phyloP scores from a whole-genome alignment of 2,888 invertebrate species.

The Priocnemis perturbator region DNA sequence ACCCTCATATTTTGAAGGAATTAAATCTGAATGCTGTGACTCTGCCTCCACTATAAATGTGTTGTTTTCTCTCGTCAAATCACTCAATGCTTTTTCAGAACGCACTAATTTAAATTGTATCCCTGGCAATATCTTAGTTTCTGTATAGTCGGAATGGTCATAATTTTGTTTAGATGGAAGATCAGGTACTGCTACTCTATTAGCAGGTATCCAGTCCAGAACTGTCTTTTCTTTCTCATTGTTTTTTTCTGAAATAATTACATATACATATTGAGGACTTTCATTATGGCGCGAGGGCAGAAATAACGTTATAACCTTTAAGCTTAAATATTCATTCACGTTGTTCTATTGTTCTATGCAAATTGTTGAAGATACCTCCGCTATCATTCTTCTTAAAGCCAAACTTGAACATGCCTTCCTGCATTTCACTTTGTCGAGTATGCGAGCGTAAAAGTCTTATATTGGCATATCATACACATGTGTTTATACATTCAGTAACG shows the following conservation, averaged over 20 bases:
- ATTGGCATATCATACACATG: too few relatives aligned
- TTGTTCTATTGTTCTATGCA: background rate
- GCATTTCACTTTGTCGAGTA: too few relatives aligned
- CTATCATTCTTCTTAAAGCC: conserved; percentile 37
- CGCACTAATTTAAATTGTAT: conserved; percentile 60
- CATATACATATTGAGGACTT: background rate
- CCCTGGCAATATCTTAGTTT: conserved; percentile 41
- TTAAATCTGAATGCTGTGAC: conserved; percentile 83
- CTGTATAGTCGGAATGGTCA: conserved; percentile 45
- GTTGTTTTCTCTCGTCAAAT: conserved; percentile 68
- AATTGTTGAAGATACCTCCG: background rate
- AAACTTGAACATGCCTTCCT: conserved; percentile 48
- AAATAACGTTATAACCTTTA: conserved; percentile 12
- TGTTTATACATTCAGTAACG: too few relatives aligned
- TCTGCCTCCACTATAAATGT: conserved; percentile 78
- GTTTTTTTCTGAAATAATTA: conserved; percentile 38
- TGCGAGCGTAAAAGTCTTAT: too few relatives aligned
- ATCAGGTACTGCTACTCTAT: conserved; percentile 50
- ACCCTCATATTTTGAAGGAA: conserved; percentile 89
- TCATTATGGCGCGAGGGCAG: background rate
- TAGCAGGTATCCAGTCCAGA: conserved; percentile 64
- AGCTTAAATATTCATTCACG: background rate
- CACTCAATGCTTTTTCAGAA: conserved; percentile 57
- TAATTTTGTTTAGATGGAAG: conserved; percentile 38
- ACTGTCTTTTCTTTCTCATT: conserved; percentile 18